phyloP scores from a whole-genome alignment of 1,140 invertebrate species.

The Panagrolaimus sp. region DNA sequence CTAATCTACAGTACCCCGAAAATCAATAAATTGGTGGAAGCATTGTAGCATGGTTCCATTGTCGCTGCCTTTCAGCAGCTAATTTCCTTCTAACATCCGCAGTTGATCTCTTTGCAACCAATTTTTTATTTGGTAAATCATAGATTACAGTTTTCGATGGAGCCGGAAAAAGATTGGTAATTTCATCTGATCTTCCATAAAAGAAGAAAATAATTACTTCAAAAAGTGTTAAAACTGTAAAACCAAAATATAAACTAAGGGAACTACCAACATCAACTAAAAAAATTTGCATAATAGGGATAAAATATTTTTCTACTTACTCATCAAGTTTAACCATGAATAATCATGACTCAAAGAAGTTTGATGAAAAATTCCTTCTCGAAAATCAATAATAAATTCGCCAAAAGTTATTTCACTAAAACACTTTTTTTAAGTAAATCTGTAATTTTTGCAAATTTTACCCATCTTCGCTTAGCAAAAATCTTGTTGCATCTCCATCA shows the following conservation, averaged over 20 bases:
- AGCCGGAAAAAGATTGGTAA: neutral
- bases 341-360: neutral
- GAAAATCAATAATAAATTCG: neutral
- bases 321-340: neutral
- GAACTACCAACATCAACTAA: constrained; percentile 6
- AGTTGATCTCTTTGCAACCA: too few species aligned
- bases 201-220: neutral
- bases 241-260: neutral
- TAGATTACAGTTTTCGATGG: neutral
- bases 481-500: too few species aligned
- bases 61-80: neutral
- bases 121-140: neutral
- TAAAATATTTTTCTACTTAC: neutral
- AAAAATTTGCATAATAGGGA: neutral
- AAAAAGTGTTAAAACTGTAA: constrained; percentile 2
- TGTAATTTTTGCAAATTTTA: neutral
- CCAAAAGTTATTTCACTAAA: neutral
- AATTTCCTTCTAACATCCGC: neutral
- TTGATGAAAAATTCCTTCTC: neutral
- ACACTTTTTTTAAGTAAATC: neutral
- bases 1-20: too few species aligned
- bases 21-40: constrained; percentile 7
- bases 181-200: constrained; percentile 6
- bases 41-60: neutral
- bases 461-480: too few species aligned